phyloP scores from a whole-genome alignment of 35 echinoderm and acorn worm genomes.

The Nesometra sesokonis region DNA sequence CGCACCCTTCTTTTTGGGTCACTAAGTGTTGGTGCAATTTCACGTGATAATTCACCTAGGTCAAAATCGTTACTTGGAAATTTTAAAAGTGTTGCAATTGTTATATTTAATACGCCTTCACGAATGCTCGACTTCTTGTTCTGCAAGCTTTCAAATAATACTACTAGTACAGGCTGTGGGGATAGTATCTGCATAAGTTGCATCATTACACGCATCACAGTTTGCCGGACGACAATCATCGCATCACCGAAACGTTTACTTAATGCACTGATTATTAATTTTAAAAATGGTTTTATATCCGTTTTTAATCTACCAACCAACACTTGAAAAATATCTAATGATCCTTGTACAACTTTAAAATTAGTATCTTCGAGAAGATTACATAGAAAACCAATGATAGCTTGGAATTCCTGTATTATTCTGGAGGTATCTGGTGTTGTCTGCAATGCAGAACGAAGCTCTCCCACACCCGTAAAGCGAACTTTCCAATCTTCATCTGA shows the following conservation, averaged over 20 bases:
- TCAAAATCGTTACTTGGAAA: constrained; percentile 99
- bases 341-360: constrained; percentile 73
- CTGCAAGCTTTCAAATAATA: constrained; percentile 59
- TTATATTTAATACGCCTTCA: constrained; percentile 82
- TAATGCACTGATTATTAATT: constrained; percentile 63
- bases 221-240: constrained; percentile 86
- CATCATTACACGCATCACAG: constrained; percentile 96
- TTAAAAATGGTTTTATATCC: constrained; percentile 69
- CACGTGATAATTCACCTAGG: constrained; percentile 53
- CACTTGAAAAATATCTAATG: constrained; percentile 72
- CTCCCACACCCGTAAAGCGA: constrained; percentile 53
- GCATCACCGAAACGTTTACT: constrained; percentile 92
- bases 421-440: constrained; percentile 30
- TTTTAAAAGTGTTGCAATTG: constrained; percentile 81
- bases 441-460: constrained; percentile 49
- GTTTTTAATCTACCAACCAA: constrained; percentile 64
- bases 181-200: constrained; percentile 79
- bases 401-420: constrained; percentile 54
- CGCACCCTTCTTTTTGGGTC: constrained; percentile 84
- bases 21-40: constrained; percentile 56
- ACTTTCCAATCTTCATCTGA: constrained; percentile 77
- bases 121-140: constrained; percentile 85
- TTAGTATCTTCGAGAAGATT: constrained; percentile 88
- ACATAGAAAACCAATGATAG: constrained; percentile 86
- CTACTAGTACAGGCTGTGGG: constrained; percentile 59